A percentile compares a stretch with the other conserved stretches of the same genome.
Evolutionary conservation across 2,888 invertebrate species (phyloP).

Genomic region (Eupithecia subfuscata): DNA sequence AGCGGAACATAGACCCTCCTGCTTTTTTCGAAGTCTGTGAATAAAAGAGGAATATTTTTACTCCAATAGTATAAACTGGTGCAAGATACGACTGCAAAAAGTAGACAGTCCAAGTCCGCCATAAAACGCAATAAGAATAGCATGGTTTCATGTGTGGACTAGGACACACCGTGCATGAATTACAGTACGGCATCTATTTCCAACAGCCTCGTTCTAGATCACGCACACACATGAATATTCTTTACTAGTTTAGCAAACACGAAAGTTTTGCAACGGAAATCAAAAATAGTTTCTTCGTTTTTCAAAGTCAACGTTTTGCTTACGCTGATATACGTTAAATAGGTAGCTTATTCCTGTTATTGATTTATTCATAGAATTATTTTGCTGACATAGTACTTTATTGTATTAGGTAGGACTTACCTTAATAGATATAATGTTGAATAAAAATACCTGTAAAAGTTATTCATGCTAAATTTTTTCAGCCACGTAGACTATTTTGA

Average conservation of each 20-base stretch:
- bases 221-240: conserved; percentile 9
- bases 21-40: too few relatives aligned
- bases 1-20: too few relatives aligned
- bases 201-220: conserved; percentile 1
- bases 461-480: background rate
- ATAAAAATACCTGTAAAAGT: background rate
- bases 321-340: background rate
- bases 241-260: background rate
- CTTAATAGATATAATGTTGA: too few relatives aligned
- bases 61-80: conserved; percentile 60
- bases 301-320: background rate
- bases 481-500: background rate
- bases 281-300: background rate
- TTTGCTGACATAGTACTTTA: too few relatives aligned
- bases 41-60: background rate
- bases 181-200: conserved; percentile 24
- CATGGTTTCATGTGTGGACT: conserved; percentile 50
- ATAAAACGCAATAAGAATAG: conserved; percentile 71
- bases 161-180: conserved; percentile 20
- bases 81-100: conserved; percentile 69
- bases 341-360: too few relatives aligned
- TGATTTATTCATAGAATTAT: too few relatives aligned
- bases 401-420: too few relatives aligned
- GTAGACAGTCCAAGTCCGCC: conserved; percentile 56
- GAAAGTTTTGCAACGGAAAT: background rate